Evolutionary conservation across 2,113 vertebrate species (phyloP), one percentile per base, ranked within the genome.

Genomic region (Aphyosemion australe): DNA sequence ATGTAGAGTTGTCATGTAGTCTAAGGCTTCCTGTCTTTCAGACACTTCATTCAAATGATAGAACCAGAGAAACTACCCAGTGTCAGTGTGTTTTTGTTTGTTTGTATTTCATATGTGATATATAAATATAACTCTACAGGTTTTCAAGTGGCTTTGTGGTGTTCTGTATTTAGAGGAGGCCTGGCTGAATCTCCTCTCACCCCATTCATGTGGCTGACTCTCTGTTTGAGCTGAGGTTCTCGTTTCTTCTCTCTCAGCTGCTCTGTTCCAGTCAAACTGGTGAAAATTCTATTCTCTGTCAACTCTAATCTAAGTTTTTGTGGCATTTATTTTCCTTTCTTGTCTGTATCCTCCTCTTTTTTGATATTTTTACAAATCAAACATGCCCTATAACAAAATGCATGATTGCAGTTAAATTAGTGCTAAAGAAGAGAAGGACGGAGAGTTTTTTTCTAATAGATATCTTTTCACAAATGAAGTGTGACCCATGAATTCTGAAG

Each of bases 111-210:
- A 73, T 79, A 71, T 77, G 83, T 72, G 53, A 76, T 76, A 66
- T 87, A 84, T 91, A 89, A 87, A 89, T 86, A 91, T 76, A 79
- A 84, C 76, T 69, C 53, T 64, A 67, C 80, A 84, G 87, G 82
- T 85, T 89, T 91, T 92, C 74, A 90, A 92, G 90, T 91, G 91
- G 91, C 83, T 91, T 91, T 90, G 89, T 0, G 81, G 84, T 65
- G 78, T 76, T 86, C 89, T 89, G 85, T 82, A 89, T 89, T 91
- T 90, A 90, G 77, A 83, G 48, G 73, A 87, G 70, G 77, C 78
- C 62, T 81, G 84, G 78, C 82, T 83, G 67, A 78, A 72, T 71
- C 70, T 67, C 60, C 63, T 84, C 81, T 86, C 72, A 76, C 77
- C 70, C 73, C 82, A 90, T 87, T 90, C 84, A 89, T 91, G 88